Conservation (phyloP, 2,888 invertebrate species). For the Panopea generosa region DNA sequence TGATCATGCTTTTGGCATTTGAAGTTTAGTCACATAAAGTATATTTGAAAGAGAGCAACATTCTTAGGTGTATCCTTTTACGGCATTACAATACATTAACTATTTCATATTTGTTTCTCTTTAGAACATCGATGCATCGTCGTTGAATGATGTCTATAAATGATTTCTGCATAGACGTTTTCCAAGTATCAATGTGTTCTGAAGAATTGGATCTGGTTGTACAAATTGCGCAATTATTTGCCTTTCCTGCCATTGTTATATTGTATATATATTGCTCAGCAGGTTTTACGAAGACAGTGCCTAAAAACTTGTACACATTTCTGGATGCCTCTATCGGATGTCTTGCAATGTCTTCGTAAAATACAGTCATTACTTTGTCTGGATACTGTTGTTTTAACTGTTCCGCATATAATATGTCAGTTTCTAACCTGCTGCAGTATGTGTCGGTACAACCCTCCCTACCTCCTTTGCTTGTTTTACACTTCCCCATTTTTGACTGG, state of each 20-base stretch:
- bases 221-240: slow-evolving; percentile 41
- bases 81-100: too few relatives aligned
- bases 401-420: slow-evolving; percentile 45
- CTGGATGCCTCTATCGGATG: slow-evolving; percentile 50
- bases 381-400: slow-evolving; percentile 36
- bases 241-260: slow-evolving; percentile 56
- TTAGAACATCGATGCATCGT: slow-evolving; percentile 39
- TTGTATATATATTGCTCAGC: slow-evolving; percentile 46
- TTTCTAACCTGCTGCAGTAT: slow-evolving; percentile 45
- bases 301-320: slow-evolving; percentile 52
- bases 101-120: slow-evolving; percentile 34
- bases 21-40: too few relatives aligned
- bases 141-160: slow-evolving; percentile 34
- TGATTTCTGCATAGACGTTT: slow-evolving; percentile 12
- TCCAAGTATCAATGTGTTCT: slow-evolving; percentile 55
- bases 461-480: slow-evolving; percentile 15
- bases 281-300: slow-evolving; percentile 36
- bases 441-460: slow-evolving; percentile 8
- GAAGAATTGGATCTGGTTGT: too few relatives aligned
- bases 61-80: too few relatives aligned
- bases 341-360: slow-evolving; percentile 56
- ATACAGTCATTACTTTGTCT: slow-evolving; percentile 35
- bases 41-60: too few relatives aligned
- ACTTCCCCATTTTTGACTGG: slow-evolving; percentile 34
- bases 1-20: too few relatives aligned